These are phyloP conservation scores for Xenotilapia leptura DNA, from an alignment of 2,113 vertebrate species.

Conservation along the genomic window DNA sequence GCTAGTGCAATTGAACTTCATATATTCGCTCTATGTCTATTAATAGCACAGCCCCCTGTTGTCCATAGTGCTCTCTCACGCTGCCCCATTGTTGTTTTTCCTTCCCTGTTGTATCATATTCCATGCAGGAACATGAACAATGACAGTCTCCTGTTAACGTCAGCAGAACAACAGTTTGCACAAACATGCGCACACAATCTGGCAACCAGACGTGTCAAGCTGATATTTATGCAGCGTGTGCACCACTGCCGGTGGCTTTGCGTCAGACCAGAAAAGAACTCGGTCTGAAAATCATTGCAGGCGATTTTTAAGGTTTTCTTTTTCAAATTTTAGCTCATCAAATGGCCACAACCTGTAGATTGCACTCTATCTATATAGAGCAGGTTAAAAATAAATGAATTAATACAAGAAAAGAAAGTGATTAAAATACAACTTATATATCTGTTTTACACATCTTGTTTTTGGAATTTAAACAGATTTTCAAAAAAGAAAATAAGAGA, in stretches of 20 bases:
- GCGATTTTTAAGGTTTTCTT: neutral
- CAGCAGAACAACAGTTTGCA: constrained; percentile 50
- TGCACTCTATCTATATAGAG: neutral
- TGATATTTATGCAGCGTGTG: constrained; percentile 42
- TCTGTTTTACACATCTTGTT: neutral
- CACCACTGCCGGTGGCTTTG: neutral
- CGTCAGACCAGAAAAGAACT: constrained; percentile 10
- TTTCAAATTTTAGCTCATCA: neutral
- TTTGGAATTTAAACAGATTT: neutral
- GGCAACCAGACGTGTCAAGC: constrained; percentile 12
- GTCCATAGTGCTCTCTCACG: neutral
- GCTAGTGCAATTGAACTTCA: neutral
- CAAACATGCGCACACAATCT: constrained; percentile 47
- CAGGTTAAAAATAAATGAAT: neutral
- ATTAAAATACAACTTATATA: neutral
- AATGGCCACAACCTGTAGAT: neutral
- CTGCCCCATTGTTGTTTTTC: constrained; percentile 11
- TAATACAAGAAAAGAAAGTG: neutral
- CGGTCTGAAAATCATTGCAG: neutral
- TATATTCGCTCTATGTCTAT: constrained; percentile 20
- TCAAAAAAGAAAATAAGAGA: neutral
- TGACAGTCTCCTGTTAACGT: constrained; percentile 28
- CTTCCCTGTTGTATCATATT: constrained; percentile 36
- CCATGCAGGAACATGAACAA: constrained; percentile 22
- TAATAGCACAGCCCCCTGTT: constrained; percentile 5